phyloP scores from a whole-genome alignment of 2,797 vertebrate species.

The Eupleurogrammus muticus region DNA sequence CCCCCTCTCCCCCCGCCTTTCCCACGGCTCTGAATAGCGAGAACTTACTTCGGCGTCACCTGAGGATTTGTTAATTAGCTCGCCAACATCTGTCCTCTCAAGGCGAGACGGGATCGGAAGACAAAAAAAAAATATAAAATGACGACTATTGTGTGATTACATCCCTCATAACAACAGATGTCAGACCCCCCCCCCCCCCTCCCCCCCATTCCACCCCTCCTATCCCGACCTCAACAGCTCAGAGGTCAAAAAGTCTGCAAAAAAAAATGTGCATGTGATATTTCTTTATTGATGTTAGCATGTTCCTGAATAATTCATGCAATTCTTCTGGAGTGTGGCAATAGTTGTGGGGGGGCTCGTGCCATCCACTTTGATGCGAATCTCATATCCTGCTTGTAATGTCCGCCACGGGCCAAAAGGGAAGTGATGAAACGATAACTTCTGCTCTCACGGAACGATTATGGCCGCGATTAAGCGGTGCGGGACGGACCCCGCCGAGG shows the following conservation, averaged over 20 bases:
- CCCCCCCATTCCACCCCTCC: neutral
- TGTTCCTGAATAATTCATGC: conserved; percentile 69
- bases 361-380: conserved; percentile 47
- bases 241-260: too few species aligned
- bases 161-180: conserved; percentile 72
- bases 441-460: conserved; percentile 52
- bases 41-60: conserved; percentile 58
- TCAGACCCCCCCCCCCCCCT: conserved; percentile 32
- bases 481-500: conserved; percentile 22
- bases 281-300: conserved; percentile 62
- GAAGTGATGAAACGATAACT: conserved; percentile 63
- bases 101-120: conserved; percentile 69
- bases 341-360: conserved; percentile 16
- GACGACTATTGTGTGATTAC: conserved; percentile 63
- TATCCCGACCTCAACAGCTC: conserved; percentile 24
- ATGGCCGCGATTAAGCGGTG: conserved; percentile 60
- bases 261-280: conserved; percentile 42
- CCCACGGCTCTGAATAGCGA: conserved; percentile 43
- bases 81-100: conserved; percentile 79
- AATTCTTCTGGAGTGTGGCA: conserved; percentile 25
- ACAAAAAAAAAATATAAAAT: conserved; percentile 42
- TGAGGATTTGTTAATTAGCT: conserved; percentile 82
- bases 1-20: conserved; percentile 48
- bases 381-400: conserved; percentile 42
- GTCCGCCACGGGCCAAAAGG: conserved; percentile 46